Conservation (phyloP, 1,140 invertebrate species). For the Trachymyrmex cornetzi region DNA sequence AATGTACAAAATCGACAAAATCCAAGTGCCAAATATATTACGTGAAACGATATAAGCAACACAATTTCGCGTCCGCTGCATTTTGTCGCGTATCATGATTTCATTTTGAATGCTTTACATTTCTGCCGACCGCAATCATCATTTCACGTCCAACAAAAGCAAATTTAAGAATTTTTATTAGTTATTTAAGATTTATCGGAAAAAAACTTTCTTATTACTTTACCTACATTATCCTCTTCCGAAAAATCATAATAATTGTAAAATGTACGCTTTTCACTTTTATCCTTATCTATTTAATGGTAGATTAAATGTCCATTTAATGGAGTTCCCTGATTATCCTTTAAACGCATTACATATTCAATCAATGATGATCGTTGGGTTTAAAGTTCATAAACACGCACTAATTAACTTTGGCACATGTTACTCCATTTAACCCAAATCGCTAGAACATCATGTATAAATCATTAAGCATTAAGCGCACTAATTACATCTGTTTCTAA, state of each 20-base stretch:
- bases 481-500: slow-evolving; percentile 83
- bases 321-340: slow-evolving; percentile 4
- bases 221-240: background rate
- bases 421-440: slow-evolving; percentile 81
- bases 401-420: slow-evolving; percentile 68
- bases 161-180: background rate
- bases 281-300: background rate
- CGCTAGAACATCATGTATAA: slow-evolving; percentile 76
- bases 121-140: background rate
- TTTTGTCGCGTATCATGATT: slow-evolving; percentile 55
- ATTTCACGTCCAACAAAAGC: background rate
- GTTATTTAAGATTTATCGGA: background rate
- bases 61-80: slow-evolving; percentile 41
- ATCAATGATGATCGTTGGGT: background rate
- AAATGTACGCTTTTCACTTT: background rate
- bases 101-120: slow-evolving; percentile 38
- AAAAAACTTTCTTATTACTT: background rate
- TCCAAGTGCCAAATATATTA: slow-evolving; percentile 61
- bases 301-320: background rate
- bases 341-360: background rate
- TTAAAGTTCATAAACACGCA: slow-evolving; percentile 54
- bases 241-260: background rate
- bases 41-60: slow-evolving; percentile 51
- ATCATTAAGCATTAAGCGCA: slow-evolving; percentile 83
- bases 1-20: slow-evolving; percentile 61